phyloP scores from a whole-genome alignment of 2,888 invertebrate genomes.

The Coleophora flavipennella region DNA sequence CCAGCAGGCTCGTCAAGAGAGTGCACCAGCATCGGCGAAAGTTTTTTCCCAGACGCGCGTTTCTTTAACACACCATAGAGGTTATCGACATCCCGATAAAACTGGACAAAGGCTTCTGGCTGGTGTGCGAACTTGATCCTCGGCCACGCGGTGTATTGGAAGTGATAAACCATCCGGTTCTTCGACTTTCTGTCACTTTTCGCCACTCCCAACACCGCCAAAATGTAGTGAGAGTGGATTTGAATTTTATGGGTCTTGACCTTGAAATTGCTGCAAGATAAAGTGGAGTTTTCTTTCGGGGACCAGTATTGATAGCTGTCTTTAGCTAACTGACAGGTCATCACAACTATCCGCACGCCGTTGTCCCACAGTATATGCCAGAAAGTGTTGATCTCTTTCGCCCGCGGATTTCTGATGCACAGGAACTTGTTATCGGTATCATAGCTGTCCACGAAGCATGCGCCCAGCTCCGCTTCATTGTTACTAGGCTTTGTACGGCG shows the following conservation, averaged over 20 bases:
- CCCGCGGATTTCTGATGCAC: neutral
- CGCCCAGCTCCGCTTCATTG: neutral
- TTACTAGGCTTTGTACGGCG: too few species aligned
- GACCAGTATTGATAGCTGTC: neutral
- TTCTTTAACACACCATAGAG: too few species aligned
- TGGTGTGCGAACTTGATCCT: too few species aligned
- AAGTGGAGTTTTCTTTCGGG: neutral
- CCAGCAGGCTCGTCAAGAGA: too few species aligned
- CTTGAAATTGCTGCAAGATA: too few species aligned
- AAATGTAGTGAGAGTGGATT: neutral
- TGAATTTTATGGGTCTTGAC: too few species aligned
- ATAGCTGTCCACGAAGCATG: neutral
- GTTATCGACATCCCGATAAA: too few species aligned
- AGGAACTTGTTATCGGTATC: neutral
- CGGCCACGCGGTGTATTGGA: neutral
- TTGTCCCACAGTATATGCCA: neutral
- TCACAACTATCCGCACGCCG: neutral
- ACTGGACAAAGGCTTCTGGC: too few species aligned
- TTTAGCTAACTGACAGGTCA: neutral
- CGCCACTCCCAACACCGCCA: neutral
- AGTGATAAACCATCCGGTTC: neutral
- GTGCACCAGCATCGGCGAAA: too few species aligned
- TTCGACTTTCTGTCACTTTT: neutral
- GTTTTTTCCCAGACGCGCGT: too few species aligned
- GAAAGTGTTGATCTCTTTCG: neutral